A percentile compares a stretch with the other conserved stretches of the same genome.
Conservation (phyloP, 2,113 vertebrate genomes). For the Tychaedon coryphoeus region DNA sequence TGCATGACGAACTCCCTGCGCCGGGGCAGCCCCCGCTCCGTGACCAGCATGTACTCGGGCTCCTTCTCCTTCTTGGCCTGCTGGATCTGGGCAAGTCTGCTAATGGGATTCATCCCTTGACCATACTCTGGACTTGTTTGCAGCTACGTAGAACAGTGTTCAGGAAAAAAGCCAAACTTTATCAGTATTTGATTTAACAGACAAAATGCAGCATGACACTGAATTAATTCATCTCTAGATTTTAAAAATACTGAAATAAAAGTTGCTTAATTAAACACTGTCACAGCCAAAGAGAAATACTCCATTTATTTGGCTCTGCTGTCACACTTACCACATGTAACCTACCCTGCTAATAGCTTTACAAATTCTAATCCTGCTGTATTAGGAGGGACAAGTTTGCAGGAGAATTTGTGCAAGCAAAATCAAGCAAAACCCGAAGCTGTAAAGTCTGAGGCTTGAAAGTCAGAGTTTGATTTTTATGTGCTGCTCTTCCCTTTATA, state of each 20-base stretch:
- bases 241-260: background rate
- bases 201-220: background rate
- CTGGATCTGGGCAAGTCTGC: conserved; percentile 96
- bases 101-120: conserved; percentile 98
- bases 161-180: background rate
- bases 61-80: conserved; percentile 99
- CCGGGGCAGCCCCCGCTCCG: conserved; percentile 90
- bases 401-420: background rate
- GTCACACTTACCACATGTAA: background rate
- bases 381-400: background rate
- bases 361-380: background rate
- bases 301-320: background rate
- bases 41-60: conserved; percentile 90
- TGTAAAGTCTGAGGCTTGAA: background rate
- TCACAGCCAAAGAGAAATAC: background rate
- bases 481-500: background rate
- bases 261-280: background rate
- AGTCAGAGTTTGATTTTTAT: background rate
- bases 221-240: background rate
- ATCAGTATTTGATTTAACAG: background rate
- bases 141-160: conserved; percentile 70
- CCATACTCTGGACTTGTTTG: conserved; percentile 94
- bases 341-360: background rate
- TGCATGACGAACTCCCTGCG: conserved; percentile 98
- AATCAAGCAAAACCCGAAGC: background rate